Conservation (phyloP, 2,888 invertebrate species). For the Pheosia gnoma region DNA sequence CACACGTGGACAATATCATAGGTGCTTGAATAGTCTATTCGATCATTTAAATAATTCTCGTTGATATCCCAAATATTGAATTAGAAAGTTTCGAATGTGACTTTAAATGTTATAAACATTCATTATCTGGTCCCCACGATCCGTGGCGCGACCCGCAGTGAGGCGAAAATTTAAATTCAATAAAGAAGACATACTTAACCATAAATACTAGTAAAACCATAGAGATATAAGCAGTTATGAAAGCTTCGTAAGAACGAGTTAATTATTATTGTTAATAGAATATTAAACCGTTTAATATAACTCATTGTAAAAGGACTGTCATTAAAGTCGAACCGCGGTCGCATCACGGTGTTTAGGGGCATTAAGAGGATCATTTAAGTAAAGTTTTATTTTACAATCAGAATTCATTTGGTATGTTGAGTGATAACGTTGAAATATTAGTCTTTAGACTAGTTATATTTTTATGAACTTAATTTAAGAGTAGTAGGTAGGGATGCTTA, state of each 20-base stretch:
- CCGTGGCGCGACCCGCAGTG: conserved; percentile 63
- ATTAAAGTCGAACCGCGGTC: conserved; percentile 44
- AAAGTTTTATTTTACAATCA: conserved; percentile 47
- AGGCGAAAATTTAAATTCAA: conserved; percentile 70
- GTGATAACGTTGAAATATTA: conserved; percentile 43
- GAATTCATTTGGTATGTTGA: conserved; percentile 29
- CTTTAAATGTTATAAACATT: conserved; percentile 41
- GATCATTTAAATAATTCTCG: conserved; percentile 25
- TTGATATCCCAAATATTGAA: conserved; percentile 45
- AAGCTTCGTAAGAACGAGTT: conserved; percentile 48
- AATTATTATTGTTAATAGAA: conserved; percentile 56
- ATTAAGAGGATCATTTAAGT: conserved; percentile 49
- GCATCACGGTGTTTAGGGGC: conserved; percentile 43
- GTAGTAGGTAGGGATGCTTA: background rate
- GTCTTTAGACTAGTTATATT: conserved; percentile 14
- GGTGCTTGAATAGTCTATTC: conserved; percentile 24
- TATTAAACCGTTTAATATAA: conserved; percentile 55
- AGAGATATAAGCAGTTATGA: conserved; percentile 24
- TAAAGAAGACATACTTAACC: conserved; percentile 59
- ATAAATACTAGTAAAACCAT: conserved; percentile 42
- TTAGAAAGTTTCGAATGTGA: conserved; percentile 58
- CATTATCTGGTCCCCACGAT: conserved; percentile 62
- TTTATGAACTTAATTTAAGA: background rate
- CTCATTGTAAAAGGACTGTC: conserved; percentile 51
- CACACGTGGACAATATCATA: conserved; percentile 43